A percentile compares a stretch with the other conserved stretches of the same genome.
These are phyloP conservation scores for Epinephelus lanceolatus DNA, from an alignment of 2,113 vertebrate species.

Conservation along the genomic window DNA sequence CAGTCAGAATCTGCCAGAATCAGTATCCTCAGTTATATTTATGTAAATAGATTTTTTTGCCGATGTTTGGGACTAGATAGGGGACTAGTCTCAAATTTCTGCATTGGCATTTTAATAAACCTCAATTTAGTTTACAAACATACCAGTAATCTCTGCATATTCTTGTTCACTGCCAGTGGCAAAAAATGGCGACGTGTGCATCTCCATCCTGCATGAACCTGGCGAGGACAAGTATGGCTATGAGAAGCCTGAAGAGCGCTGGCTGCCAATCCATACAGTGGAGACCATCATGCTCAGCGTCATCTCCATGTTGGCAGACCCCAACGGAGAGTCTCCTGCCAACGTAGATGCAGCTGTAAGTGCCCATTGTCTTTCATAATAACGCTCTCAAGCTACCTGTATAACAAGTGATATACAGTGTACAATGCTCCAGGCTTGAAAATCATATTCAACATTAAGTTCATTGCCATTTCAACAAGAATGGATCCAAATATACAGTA, in stretches of 20 bases:
- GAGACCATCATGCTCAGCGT: constrained; percentile 88
- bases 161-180: constrained; percentile 70
- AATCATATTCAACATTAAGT: too few species aligned
- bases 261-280: constrained; percentile 85
- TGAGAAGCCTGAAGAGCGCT: constrained; percentile 86
- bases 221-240: constrained; percentile 87
- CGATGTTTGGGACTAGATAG: background rate
- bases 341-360: constrained; percentile 87
- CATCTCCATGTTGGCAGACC: constrained; percentile 87
- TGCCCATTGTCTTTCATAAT: background rate
- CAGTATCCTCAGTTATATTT: background rate
- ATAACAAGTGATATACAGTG: background rate
- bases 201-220: constrained; percentile 86
- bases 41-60: background rate
- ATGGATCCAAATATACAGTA: too few species aligned
- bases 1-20: too few species aligned
- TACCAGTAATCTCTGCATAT: background rate
- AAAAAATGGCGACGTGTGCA: constrained; percentile 86
- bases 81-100: background rate
- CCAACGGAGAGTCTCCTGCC: constrained; percentile 86
- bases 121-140: background rate
- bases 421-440: background rate
- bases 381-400: background rate
- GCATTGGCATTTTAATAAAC: background rate
- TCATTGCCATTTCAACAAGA: too few species aligned